These are phyloP conservation scores for Wiebesia pumilae DNA, from an alignment of 1,140 invertebrate species.

Conservation along the genomic window DNA sequence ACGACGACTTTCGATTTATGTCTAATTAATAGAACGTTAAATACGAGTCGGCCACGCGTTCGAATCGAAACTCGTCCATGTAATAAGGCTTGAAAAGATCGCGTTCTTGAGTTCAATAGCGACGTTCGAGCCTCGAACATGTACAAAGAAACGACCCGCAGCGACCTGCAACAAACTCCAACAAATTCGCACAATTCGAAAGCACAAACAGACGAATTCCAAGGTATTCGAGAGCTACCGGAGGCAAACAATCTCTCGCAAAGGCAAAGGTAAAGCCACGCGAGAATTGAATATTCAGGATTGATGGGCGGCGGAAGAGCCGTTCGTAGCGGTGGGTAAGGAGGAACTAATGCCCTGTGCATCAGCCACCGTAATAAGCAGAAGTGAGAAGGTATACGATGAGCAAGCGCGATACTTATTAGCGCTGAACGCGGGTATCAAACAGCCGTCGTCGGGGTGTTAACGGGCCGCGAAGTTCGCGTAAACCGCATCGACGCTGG, in stretches of 20 bases:
- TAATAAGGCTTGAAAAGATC: too few relatives aligned
- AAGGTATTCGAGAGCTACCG: not conserved
- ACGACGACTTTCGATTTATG: too few relatives aligned
- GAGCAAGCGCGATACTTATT: constrained; percentile 41
- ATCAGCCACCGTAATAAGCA: not conserved
- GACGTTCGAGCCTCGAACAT: too few relatives aligned
- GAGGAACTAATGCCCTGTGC: not conserved
- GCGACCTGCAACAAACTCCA: too few relatives aligned
- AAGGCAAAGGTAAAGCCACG: too few relatives aligned
- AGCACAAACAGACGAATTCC: not conserved
- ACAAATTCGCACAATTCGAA: too few relatives aligned
- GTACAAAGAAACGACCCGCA: too few relatives aligned
- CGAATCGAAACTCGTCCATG: too few relatives aligned
- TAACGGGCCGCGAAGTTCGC: constrained; percentile 54
- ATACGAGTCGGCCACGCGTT: too few relatives aligned
- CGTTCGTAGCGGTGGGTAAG: not conserved
- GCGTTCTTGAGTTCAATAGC: too few relatives aligned
- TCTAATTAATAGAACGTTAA: too few relatives aligned
- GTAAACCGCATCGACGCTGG: not conserved
- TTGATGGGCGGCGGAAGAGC: not conserved
- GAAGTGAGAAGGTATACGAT: not conserved
- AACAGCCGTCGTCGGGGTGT: constrained; percentile 60
- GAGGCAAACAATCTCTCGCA: not conserved
- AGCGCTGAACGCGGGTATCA: constrained; percentile 53
- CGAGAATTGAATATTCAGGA: not conserved